These are phyloP conservation scores for Entomobrya multifasciata DNA, from an alignment of 2,888 invertebrate genomes.

Conservation along the genomic window DNA sequence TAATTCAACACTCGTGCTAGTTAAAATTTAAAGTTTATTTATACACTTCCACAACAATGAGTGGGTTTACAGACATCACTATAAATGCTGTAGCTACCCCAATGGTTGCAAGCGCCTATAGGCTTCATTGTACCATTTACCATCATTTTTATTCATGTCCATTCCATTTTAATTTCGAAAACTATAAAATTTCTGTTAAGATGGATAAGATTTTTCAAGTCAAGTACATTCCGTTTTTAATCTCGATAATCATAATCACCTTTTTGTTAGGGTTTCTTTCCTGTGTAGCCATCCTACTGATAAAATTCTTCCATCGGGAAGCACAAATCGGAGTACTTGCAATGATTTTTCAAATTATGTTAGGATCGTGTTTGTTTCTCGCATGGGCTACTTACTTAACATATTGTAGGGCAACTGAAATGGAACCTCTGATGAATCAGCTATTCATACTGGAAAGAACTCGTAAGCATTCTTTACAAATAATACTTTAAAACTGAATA, in stretches of 20 bases:
- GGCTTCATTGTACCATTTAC: too few relatives aligned
- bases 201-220: neutral
- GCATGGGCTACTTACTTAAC: neutral
- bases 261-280: neutral
- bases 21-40: too few relatives aligned
- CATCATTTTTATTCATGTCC: too few relatives aligned
- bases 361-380: neutral
- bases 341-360: neutral
- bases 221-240: neutral
- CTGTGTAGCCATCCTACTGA: neutral
- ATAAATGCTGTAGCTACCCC: too few relatives aligned
- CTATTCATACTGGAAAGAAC: neutral
- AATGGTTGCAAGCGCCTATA: too few relatives aligned
- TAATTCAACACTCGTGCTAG: too few relatives aligned
- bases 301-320: neutral
- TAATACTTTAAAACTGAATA: neutral
- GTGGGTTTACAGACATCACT: too few relatives aligned
- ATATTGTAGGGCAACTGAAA: neutral
- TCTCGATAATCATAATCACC: neutral
- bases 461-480: neutral
- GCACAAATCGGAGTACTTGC: neutral
- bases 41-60: too few relatives aligned
- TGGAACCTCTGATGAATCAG: neutral
- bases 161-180: too few relatives aligned
- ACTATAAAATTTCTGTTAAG: too few relatives aligned